phyloP scores from a whole-genome alignment of 2,888 invertebrate species.

The Monoplex corrugatus region DNA sequence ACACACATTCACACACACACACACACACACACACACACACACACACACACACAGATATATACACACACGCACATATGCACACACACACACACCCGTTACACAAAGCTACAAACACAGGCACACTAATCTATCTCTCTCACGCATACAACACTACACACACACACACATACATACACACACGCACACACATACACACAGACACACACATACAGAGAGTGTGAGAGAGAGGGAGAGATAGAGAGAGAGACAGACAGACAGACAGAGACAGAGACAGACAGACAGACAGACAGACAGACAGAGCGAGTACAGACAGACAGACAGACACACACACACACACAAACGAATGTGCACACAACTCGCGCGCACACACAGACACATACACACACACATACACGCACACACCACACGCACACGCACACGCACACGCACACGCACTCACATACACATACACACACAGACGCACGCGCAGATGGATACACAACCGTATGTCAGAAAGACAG shows the following conservation, averaged over 20 bases:
- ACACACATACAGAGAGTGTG: not conserved
- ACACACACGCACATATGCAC: not conserved
- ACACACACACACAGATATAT: conserved; percentile 15
- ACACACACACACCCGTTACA: too few species aligned
- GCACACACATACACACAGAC: not conserved
- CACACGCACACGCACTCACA: not conserved
- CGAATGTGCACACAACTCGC: not conserved
- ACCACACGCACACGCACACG: not conserved
- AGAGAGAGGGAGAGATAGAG: not conserved
- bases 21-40: too few species aligned
- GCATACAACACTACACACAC: too few species aligned
- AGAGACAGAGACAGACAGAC: not conserved
- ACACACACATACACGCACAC: not conserved
- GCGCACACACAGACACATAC: not conserved
- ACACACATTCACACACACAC: too few species aligned
- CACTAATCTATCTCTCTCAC: too few species aligned
- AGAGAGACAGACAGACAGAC: not conserved
- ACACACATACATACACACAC: not conserved
- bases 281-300: not conserved
- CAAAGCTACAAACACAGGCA: too few species aligned
- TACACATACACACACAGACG: not conserved
- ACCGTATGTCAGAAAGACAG: not conserved
- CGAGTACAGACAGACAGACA: not conserved
- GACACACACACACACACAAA: too few species aligned
- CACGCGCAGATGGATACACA: not conserved